Evolutionary conservation across 2,888 invertebrate species (phyloP).

Genomic region (Lamproptera curius): DNA sequence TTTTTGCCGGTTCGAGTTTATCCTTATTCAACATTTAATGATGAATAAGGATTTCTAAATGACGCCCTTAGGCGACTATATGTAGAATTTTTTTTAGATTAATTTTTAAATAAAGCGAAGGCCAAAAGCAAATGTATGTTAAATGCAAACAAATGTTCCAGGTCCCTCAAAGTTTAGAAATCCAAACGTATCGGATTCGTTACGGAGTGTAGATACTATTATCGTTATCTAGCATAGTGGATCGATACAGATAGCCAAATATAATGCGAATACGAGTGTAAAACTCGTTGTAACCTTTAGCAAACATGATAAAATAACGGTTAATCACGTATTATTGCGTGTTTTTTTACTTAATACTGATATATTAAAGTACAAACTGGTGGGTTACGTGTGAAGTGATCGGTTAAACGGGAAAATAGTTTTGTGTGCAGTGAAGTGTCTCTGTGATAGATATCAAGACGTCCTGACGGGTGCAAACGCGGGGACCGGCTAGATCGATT

Average conservation of each 20-base stretch:
- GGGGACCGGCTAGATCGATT: slow-evolving; percentile 66
- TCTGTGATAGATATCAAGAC: slow-evolving; percentile 31
- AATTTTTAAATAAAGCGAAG: no score
- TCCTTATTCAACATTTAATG: no score
- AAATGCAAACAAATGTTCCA: slow-evolving; percentile 1
- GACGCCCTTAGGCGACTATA: no score
- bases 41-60: no score
- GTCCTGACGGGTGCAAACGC: slow-evolving; percentile 43
- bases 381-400: no score
- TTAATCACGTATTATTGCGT: neutral
- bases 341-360: no score
- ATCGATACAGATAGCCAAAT: slow-evolving; percentile 47
- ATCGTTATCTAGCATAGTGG: slow-evolving; percentile 45
- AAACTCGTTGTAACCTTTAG: slow-evolving; percentile 23
- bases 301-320: slow-evolving; percentile 1
- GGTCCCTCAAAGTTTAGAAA: slow-evolving; percentile 36
- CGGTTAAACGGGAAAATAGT: no score
- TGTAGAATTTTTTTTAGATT: no score
- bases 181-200: slow-evolving; percentile 46
- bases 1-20: no score
- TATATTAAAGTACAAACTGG: no score
- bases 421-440: slow-evolving; percentile 43
- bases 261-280: slow-evolving; percentile 32
- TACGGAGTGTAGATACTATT: slow-evolving; percentile 29
- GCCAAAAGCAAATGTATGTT: no score